phyloP scores from a whole-genome alignment of 2,113 vertebrate genomes.

The Microcebus griseorufus region DNA sequence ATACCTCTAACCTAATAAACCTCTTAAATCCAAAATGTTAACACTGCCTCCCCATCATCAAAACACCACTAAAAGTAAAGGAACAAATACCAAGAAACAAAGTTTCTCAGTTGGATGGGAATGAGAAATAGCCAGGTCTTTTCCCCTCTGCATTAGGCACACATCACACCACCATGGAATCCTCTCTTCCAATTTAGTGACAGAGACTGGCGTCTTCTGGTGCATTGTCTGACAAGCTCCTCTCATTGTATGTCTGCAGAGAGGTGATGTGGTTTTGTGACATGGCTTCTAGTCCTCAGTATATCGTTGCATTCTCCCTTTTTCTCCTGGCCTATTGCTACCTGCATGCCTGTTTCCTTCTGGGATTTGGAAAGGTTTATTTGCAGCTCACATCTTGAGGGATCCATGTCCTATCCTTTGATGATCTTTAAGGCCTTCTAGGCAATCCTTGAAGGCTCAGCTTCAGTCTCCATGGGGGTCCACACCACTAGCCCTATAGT shows the following conservation, averaged over 20 bases:
- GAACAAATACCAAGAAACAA: background rate
- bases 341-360: background rate
- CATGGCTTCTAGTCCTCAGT: background rate
- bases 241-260: background rate
- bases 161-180: too few species aligned
- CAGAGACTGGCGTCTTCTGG: background rate
- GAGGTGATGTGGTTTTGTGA: background rate
- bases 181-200: background rate
- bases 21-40: background rate
- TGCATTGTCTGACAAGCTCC: background rate
- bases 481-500: background rate
- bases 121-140: background rate
- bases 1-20: background rate
- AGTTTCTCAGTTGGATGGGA: background rate
- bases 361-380: background rate
- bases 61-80: background rate
- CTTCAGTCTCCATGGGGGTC: background rate
- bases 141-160: too few species aligned
- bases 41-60: background rate
- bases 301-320: background rate
- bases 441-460: background rate
- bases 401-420: background rate
- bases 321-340: background rate
- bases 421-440: background rate
- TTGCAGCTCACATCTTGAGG: background rate